Base-by-base conservation (phyloP, 2,888 invertebrate genomes). In the Phalangium opilio region DNA sequence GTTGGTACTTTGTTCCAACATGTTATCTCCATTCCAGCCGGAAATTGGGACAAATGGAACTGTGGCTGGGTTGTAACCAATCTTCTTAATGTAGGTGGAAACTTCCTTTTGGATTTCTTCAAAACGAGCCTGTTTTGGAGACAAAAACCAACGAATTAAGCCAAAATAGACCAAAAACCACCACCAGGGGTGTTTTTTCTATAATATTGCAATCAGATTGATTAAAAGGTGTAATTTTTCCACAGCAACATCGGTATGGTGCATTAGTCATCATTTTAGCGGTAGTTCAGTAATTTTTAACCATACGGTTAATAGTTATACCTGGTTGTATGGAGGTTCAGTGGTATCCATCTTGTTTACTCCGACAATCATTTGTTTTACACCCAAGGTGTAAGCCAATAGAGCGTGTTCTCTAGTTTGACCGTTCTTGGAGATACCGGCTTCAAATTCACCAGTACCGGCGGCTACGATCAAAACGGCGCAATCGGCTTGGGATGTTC, bases 301-400 rank as follows among this genome's bases (percentile, higher is more conserved):
- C 4, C 27, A 27, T 27, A 27, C 8, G 27, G 27, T n/a, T n/a
- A n/a, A 27, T 4, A 27, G 27, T 27, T 27, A 48, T 53, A 61
- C 62, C 64, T 70, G 91, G 59, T 83, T 86, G 81, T 86, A 99
- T 50, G 95, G 86, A 60, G 98, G 96, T 71, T 93, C 95, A 63
- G 98, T 96, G 52, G 90, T 90, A 73, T 98, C 98, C 96, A 99
- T 98, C 76, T 99, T 98, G 80, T 99, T 98, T 62, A 98, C 91
- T 62, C 91, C 96, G 56, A 99, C 90, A 61, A 99, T 91, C 68
- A 99, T 76, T 74, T 98, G 96, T 73, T 91, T 98, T 56, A 98
- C 96, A 67, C 96, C 96, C 61, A 96, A 78, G 43, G 96, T 95
- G 77, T 90, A 96, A 58, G 95, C 95, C 61, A 98, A 80, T 59